phyloP scores from a whole-genome alignment of 2,797 vertebrate species.

The Pyrrhura leucotis region DNA sequence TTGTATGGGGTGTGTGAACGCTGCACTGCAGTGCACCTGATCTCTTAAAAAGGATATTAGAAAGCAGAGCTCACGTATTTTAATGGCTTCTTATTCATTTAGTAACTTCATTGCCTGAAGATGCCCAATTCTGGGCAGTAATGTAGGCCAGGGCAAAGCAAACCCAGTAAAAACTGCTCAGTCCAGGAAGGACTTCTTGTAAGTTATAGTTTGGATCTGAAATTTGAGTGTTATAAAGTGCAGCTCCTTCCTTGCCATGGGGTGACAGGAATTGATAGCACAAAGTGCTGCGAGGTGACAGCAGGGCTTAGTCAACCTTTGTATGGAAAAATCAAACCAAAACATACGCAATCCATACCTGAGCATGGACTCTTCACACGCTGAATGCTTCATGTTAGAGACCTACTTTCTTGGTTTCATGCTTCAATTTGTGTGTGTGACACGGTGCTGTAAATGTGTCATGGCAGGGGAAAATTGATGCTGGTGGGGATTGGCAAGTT shows the following conservation, averaged over 20 bases:
- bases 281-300: background rate
- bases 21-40: background rate
- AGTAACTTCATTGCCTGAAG: background rate
- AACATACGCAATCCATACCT: fast-evolving
- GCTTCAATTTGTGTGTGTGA: background rate
- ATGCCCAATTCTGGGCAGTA: background rate
- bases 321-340: background rate
- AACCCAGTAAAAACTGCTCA: background rate
- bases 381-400: background rate
- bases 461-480: background rate
- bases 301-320: background rate
- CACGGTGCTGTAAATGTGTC: background rate
- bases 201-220: background rate
- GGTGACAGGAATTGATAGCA: background rate
- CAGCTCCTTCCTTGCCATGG: fast-evolving
- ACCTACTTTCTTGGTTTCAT: background rate
- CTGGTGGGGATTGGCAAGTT: background rate
- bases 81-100: background rate
- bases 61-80: background rate
- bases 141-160: background rate
- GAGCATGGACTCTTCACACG: background rate
- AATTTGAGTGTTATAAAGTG: background rate
- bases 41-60: background rate
- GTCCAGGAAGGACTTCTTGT: background rate
- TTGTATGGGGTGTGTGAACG: background rate